Conservation (phyloP, 2,113 vertebrate species). For the Oryctolagus cuniculus region DNA sequence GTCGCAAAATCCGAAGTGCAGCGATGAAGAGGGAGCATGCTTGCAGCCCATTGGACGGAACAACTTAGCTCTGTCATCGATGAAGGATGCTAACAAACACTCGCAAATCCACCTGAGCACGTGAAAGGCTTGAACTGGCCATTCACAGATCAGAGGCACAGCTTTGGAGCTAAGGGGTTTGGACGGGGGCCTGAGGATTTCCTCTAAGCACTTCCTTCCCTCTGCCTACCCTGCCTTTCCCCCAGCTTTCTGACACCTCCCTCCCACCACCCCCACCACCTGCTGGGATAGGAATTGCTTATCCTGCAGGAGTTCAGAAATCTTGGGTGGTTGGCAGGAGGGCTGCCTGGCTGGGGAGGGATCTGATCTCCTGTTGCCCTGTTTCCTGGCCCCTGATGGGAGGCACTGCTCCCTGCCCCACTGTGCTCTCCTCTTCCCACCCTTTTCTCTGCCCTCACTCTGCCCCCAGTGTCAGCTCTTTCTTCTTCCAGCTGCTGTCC, state of each 20-base stretch:
- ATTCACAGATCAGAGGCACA: neutral
- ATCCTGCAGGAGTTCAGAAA: neutral
- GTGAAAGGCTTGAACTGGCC: neutral
- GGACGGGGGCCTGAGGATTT: neutral
- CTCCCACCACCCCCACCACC: neutral
- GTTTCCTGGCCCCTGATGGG: conserved; percentile 5
- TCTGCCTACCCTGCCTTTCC: rapidly evolving
- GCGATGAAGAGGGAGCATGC: neutral
- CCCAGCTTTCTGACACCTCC: neutral
- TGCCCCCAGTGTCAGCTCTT: neutral
- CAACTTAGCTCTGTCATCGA: neutral
- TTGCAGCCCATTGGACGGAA: neutral
- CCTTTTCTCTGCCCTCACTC: neutral
- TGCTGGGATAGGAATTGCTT: neutral
- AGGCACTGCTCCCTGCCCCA: neutral
- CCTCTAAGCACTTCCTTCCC: neutral
- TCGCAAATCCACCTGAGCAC: neutral
- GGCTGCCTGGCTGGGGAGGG: neutral
- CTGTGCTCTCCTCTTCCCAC: neutral
- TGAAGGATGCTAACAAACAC: neutral
- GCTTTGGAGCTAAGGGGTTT: too few species aligned
- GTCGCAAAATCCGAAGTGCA: neutral
- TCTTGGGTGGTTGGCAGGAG: neutral
- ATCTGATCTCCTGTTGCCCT: conserved; percentile 10
- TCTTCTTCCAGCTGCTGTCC: neutral